These are phyloP conservation scores for Octodonta nipae DNA, from an alignment of 2,888 invertebrate species.

Conservation along the genomic window DNA sequence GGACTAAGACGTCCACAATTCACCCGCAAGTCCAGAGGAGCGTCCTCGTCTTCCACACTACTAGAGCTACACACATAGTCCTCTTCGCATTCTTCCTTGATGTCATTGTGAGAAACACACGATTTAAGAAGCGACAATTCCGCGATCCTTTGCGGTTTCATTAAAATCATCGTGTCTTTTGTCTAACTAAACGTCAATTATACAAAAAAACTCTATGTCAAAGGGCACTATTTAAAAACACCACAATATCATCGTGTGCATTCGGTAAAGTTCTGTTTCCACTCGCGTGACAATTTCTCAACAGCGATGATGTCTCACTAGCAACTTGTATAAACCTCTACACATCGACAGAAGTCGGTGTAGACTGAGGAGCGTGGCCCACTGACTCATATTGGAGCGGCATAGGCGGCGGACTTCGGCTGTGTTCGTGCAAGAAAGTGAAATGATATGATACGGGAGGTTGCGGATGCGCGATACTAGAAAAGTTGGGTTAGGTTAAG, in stretches of 20 bases:
- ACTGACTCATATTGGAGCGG: slow-evolving; percentile 50
- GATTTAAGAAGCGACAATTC: slow-evolving; percentile 19
- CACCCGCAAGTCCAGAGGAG: slow-evolving; percentile 66
- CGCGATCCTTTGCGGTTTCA: slow-evolving; percentile 22
- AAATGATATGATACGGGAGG: slow-evolving; percentile 18
- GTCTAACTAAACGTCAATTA: too few relatives aligned
- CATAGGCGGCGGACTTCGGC: slow-evolving; percentile 38
- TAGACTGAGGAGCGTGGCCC: slow-evolving; percentile 33
- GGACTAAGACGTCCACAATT: slow-evolving; percentile 41
- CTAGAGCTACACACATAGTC: slow-evolving; percentile 18
- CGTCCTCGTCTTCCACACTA: slow-evolving; percentile 32
- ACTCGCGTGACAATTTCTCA: too few relatives aligned
- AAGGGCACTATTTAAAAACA: too few relatives aligned
- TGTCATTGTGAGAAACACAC: slow-evolving; percentile 16
- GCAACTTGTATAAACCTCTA: too few relatives aligned
- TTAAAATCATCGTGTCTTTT: slow-evolving; percentile 22
- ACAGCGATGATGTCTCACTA: too few relatives aligned
- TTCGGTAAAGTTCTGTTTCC: too few relatives aligned
- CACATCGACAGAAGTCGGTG: too few relatives aligned
- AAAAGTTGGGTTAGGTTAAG: slow-evolving; percentile 30
- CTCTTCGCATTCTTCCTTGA: slow-evolving; percentile 22
- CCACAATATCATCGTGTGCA: too few relatives aligned
- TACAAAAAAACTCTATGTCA: too few relatives aligned
- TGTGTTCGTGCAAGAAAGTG: slow-evolving; percentile 18
- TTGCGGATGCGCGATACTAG: slow-evolving; percentile 19